A percentile compares a stretch with the other conserved stretches of the same genome.
phyloP scores from a whole-genome alignment of 2,888 invertebrate genomes.

The Hermodice carunculata region DNA sequence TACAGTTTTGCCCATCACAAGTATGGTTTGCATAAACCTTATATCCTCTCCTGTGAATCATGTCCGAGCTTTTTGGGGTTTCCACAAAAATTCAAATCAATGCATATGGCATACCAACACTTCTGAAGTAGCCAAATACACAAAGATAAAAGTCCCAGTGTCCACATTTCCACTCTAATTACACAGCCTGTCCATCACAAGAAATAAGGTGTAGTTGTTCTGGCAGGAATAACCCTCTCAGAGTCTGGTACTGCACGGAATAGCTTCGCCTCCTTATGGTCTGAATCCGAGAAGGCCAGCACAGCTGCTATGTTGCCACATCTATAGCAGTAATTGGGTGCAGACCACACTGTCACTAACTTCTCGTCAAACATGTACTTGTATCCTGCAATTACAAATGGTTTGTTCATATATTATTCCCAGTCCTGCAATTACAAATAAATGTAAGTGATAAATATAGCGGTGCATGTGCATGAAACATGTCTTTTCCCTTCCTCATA shows the following conservation, averaged over 20 bases:
- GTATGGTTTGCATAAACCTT: no score
- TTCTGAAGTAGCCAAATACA: no score
- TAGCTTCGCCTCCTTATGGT: slow-evolving; percentile 81
- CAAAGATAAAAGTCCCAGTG: no score
- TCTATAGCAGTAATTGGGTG: slow-evolving; percentile 99
- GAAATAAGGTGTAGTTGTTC: slow-evolving; percentile 97
- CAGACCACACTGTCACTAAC: slow-evolving; percentile 97
- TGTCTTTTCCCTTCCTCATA: not conserved
- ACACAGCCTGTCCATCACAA: slow-evolving; percentile 77
- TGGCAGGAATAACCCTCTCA: slow-evolving; percentile 91
- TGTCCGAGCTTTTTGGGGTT: no score
- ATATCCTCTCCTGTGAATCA: no score
- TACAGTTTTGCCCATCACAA: no score
- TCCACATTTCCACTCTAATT: no score
- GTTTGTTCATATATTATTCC: no score
- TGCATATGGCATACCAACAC: no score
- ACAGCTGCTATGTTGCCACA: slow-evolving; percentile 99
- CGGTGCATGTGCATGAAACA: not conserved
- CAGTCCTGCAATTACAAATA: no score
- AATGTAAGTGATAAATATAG: not conserved
- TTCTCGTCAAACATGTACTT: slow-evolving; percentile 99
- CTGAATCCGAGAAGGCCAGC: slow-evolving; percentile 84
- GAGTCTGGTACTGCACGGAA: slow-evolving; percentile 97
- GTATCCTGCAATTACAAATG: slow-evolving; percentile 86
- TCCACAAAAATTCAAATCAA: no score